Percentiles rank a stretch among this genome's conserved stretches.
phyloP scores from a whole-genome alignment of 2,113 vertebrate species.

The Mixornis gularis region DNA sequence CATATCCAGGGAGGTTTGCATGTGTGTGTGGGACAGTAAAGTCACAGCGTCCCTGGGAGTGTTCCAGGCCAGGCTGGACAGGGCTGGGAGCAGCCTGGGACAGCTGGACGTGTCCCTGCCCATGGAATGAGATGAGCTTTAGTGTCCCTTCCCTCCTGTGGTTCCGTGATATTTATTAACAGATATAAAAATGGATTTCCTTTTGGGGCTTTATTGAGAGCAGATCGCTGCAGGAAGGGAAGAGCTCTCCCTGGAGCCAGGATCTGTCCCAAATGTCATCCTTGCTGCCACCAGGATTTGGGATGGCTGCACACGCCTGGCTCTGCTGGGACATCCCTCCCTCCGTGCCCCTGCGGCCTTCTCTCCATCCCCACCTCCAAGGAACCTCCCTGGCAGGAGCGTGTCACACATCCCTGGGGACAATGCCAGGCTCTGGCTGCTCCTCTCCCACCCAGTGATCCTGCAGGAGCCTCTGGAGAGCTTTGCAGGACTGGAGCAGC shows the following conservation, averaged over 20 bases:
- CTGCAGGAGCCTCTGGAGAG: background rate
- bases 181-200: background rate
- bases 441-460: background rate
- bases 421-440: fast-evolving
- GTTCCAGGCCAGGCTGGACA: background rate
- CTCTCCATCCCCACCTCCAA: background rate
- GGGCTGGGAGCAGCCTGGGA: background rate
- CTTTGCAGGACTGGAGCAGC: fast-evolving
- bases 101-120: background rate
- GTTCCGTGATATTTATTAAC: fast-evolving
- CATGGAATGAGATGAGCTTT: background rate
- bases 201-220: background rate
- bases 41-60: background rate
- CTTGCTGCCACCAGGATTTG: fast-evolving
- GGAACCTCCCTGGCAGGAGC: fast-evolving
- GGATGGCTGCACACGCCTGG: background rate
- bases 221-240: background rate
- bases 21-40: fast-evolving
- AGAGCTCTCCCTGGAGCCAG: background rate
- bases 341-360: fast-evolving
- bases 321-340: background rate
- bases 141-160: background rate
- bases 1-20: fast-evolving
- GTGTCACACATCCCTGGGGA: fast-evolving
- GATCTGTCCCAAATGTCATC: fast-evolving